Evolutionary conservation across 2,797 vertebrate genomes (phyloP).

Genomic region (Gymnodraco acuticeps): DNA sequence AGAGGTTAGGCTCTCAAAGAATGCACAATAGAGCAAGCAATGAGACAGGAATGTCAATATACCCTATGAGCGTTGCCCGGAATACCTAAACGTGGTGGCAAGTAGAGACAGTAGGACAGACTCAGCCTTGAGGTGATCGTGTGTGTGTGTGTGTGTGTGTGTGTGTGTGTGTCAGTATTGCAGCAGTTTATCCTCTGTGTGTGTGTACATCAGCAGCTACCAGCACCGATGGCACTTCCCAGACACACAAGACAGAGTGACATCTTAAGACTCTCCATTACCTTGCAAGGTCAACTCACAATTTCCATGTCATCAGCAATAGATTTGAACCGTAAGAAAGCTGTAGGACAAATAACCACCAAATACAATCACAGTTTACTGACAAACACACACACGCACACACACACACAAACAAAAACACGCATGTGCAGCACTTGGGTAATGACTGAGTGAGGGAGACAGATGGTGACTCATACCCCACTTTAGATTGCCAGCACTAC

Average conservation of each 20-base stretch:
- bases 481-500: slow-evolving; percentile 81
- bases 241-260: slow-evolving; percentile 30
- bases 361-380: slow-evolving; percentile 27
- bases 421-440: slow-evolving; percentile 55
- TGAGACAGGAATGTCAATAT: slow-evolving; percentile 84
- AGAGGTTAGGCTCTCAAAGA: slow-evolving; percentile 65
- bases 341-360: slow-evolving; percentile 36
- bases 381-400: slow-evolving; percentile 21
- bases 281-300: slow-evolving; percentile 70
- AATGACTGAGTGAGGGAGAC: slow-evolving; percentile 75
- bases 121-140: slow-evolving; percentile 66
- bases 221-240: slow-evolving; percentile 20
- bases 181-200: slow-evolving; percentile 30
- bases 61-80: slow-evolving; percentile 71
- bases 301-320: slow-evolving; percentile 52
- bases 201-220: slow-evolving; percentile 44
- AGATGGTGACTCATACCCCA: slow-evolving; percentile 82
- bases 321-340: slow-evolving; percentile 37
- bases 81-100: slow-evolving; percentile 78
- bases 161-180: slow-evolving; percentile 27
- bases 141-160: slow-evolving; percentile 35
- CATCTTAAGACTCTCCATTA: slow-evolving; percentile 33
- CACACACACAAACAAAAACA: background rate
- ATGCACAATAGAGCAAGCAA: slow-evolving; percentile 80
- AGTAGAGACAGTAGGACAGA: slow-evolving; percentile 68